These are phyloP conservation scores for Pantherophis alleghaniensis DNA, from an alignment of 2,797 vertebrate species.

Conservation along the genomic window DNA sequence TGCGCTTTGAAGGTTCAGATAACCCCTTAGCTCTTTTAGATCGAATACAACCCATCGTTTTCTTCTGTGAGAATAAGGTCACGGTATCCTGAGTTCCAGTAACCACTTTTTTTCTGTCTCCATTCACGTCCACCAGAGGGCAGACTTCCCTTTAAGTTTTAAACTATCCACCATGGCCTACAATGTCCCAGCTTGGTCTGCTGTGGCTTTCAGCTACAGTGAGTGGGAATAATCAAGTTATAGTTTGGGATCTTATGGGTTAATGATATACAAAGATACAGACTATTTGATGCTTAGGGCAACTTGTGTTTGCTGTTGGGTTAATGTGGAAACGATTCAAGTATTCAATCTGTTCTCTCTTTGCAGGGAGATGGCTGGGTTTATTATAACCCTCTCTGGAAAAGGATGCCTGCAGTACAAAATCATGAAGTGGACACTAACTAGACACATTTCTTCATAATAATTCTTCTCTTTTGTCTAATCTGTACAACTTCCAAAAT, in stretches of 20 bases:
- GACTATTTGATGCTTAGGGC: not conserved
- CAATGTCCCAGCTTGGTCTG: not conserved
- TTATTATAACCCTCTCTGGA: constrained; percentile 94
- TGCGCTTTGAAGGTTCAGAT: not conserved
- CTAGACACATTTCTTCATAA: constrained; percentile 54
- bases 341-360: constrained; percentile 39
- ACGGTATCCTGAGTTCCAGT: not conserved
- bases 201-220: not conserved
- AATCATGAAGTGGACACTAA: constrained; percentile 64
- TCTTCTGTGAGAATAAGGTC: not conserved
- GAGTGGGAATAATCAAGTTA: not conserved
- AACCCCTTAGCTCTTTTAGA: not conserved
- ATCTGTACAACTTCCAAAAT: constrained; percentile 57
- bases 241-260: not conserved
- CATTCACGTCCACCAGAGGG: not conserved
- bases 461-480: constrained; percentile 58
- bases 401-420: constrained; percentile 63
- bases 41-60: not conserved
- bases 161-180: not conserved
- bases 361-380: constrained; percentile 92
- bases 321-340: constrained; percentile 11
- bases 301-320: not conserved
- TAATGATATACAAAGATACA: not conserved
- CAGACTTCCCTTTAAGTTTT: not conserved
- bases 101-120: not conserved